Percentiles rank a stretch among this genome's conserved stretches.
Evolutionary conservation across 2,113 vertebrate genomes (phyloP).

Genomic region (Zosterops japonicus): DNA sequence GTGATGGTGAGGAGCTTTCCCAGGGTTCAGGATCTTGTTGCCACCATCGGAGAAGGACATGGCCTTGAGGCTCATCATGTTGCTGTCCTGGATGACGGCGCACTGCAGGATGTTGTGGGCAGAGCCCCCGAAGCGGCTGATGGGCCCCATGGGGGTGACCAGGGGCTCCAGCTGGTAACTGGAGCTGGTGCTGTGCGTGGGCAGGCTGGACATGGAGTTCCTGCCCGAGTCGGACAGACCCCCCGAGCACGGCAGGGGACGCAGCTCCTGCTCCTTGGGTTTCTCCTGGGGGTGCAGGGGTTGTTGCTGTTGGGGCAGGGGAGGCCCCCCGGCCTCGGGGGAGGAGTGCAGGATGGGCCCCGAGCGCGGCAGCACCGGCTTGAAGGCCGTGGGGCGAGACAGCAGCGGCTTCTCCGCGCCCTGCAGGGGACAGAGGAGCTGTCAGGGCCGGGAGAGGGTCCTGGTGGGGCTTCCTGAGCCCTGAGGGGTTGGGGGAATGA

Average conservation of each 20-base stretch:
- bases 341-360: conserved; percentile 77
- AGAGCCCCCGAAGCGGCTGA: conserved; percentile 81
- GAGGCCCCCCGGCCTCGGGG: conserved; percentile 74
- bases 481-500: too few species aligned
- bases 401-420: conserved; percentile 78
- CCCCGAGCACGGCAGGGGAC: conserved; percentile 79
- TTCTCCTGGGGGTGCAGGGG: conserved; percentile 76
- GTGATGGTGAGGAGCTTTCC: conserved; percentile 40
- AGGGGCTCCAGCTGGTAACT: conserved; percentile 86
- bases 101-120: conserved; percentile 81
- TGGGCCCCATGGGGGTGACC: conserved; percentile 80
- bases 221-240: conserved; percentile 90
- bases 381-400: conserved; percentile 84
- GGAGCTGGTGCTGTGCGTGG: conserved; percentile 91
- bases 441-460: accelerated
- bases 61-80: conserved; percentile 80
- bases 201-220: conserved; percentile 97
- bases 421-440: conserved; percentile 58
- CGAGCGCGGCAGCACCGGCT: conserved; percentile 80
- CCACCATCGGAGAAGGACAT: conserved; percentile 78
- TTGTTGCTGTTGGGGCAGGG: conserved; percentile 27
- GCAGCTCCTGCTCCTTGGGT: conserved; percentile 80
- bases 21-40: conserved; percentile 77
- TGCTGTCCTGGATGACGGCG: conserved; percentile 78
- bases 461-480: accelerated